Percentiles rank a stretch among this genome's conserved stretches.
Conservation (phyloP, 1,140 invertebrate species). For the Brachionus calyciflorus region DNA sequence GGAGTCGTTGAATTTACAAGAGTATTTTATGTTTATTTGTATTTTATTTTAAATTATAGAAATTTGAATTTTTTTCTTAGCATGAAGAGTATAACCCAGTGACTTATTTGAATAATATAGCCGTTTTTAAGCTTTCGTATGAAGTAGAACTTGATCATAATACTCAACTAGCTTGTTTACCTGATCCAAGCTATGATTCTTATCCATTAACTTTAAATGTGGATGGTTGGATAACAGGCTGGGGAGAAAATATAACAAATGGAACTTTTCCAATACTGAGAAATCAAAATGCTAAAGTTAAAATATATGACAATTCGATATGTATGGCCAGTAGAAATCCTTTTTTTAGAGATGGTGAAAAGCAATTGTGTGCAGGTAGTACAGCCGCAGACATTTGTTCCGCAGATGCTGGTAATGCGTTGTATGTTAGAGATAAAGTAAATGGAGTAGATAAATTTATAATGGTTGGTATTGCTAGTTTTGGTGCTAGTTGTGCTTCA, state of each 20-base stretch:
- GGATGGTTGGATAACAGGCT: constrained; percentile 5
- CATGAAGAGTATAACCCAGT: constrained; percentile 10
- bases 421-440: constrained; percentile 15
- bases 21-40: neutral
- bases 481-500: neutral
- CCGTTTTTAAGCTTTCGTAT: neutral
- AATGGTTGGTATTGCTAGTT: neutral
- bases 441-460: constrained; percentile 4
- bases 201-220: neutral
- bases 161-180: constrained; percentile 23
- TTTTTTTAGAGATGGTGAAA: neutral
- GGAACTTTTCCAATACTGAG: neutral
- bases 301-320: neutral
- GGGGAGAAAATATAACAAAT: neutral
- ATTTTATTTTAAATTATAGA: neutral
- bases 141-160: neutral
- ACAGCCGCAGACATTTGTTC: neutral
- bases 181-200: neutral
- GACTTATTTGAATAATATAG: neutral
- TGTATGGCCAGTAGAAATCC: neutral
- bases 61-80: neutral
- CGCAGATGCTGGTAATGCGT: neutral
- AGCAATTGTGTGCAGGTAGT: constrained; percentile 5
- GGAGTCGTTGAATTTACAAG: constrained; percentile 13
- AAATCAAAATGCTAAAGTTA: neutral